Evolutionary conservation across 2,797 vertebrate species (phyloP), one percentile per base, ranked within the genome.

Genomic region (Rhodeus uyekii): DNA sequence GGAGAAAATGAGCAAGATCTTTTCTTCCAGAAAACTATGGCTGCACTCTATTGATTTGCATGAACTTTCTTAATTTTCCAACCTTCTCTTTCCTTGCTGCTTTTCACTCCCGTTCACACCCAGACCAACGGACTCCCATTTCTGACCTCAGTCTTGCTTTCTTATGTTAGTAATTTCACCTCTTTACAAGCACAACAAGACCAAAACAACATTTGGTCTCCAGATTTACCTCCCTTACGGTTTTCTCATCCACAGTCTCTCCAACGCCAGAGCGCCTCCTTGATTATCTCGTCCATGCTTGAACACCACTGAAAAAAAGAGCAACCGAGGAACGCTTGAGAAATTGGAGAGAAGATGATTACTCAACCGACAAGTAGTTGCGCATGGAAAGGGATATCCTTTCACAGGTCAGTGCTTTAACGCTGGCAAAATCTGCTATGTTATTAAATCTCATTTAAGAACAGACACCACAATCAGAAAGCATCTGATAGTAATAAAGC

Each of bases 191-290:
- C 71, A 63, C 42, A 71, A 80, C 64, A 68, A 27, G 39, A 58
- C 42, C 42, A 65, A 72, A 29, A 78, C 44, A 85, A 87, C 79
- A 89, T 87, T 87, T 83, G 84, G 83, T 72, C 80, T 19, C 60
- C 88, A 86, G 79, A 88, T 87, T 84, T 79, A 38, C 81, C 38
- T 74, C 60, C 65, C 38, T 69, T 24, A 18, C 65, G 63, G 22
- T 73, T 87, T 83, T 84, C 86, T 83, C 86, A 78, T 83, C 65
- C 85, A 73, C 84, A 88, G 81, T 88, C 84, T 88, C 87, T 86
- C 32, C 84, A 76, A 65, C 32, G 61, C 76, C 60, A 84, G 34
- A 82, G 78, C 68, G 4, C 74, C 60, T 82, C 79, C 73, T 53
- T 53, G 24, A 75, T 69, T 74, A 82, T 84, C 79, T 83, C 74